Evolutionary conservation across 2,888 invertebrate genomes (phyloP).

Genomic region (Tetheella fluctuosa): DNA sequence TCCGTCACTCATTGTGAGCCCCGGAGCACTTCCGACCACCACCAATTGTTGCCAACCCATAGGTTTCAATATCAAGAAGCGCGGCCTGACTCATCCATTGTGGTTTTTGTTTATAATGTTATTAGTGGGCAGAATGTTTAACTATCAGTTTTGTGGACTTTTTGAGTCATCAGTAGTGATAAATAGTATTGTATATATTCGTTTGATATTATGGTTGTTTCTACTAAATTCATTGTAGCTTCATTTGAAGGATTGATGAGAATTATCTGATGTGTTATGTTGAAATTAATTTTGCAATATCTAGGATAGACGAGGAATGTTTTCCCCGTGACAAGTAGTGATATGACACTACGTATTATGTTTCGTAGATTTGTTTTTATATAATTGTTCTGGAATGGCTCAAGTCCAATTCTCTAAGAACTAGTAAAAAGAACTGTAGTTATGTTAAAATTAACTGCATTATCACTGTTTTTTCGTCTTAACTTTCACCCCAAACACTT

Average conservation of each 20-base stretch:
- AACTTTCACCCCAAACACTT: background rate
- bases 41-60: slow-evolving; percentile 32
- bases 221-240: background rate
- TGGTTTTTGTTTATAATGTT: slow-evolving; percentile 9
- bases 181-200: background rate
- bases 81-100: slow-evolving; percentile 17
- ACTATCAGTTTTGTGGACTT: background rate
- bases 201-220: background rate
- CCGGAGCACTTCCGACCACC: slow-evolving; percentile 42
- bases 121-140: slow-evolving; percentile 15
- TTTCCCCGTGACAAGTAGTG: no score
- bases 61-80: slow-evolving; percentile 2
- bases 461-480: no score
- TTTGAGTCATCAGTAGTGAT: background rate
- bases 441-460: no score
- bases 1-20: slow-evolving; percentile 59
- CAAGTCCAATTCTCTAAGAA: no score
- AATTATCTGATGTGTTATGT: no score
- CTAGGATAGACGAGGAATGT: no score
- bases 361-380: no score
- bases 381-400: no score
- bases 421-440: no score
- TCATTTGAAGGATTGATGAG: background rate
- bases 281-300: no score
- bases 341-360: no score